Evolutionary conservation across 2,888 invertebrate genomes (phyloP), one percentile per base, ranked within the genome.

Genomic region (Cataglyphis rosenhaueri): DNA sequence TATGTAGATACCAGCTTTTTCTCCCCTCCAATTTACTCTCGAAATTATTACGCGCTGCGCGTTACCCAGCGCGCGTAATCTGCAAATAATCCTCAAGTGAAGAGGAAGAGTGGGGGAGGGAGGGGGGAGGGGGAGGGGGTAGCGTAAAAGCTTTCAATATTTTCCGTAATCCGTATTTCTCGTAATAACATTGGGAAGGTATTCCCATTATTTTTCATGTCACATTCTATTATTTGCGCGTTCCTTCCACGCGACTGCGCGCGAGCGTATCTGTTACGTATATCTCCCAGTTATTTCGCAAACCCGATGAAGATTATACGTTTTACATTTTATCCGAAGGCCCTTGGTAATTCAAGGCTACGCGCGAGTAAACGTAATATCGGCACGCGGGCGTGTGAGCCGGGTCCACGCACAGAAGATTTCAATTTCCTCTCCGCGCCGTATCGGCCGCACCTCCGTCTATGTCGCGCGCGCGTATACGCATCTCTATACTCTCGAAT

Each of bases 251-350:
- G 57, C 57, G 61, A 25, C 38, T 32, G 61, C 57, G 61, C 70
- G 75, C 55, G 55, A 52, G 55, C 15, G n/a, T 52, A 68, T 70
- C 57, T 15, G 70, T 70, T 78, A 70, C 78, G 73, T 81, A 83
- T 81, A 84, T 88, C 84, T 84, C 64, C 85, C 82, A 73, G 66
- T 84, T 73, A 85, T 88, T 86, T 89, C 85, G n/a, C 52, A 71
- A 84, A 87, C 85, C 83, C 86, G 85, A 89, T 86, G 85, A 73
- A 82, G 85, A 84, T 87, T 85, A 79, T 87, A 85, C 88, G 89
- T 87, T 88, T 89, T 87, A 89, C 82, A 82, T 74, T 85, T 83
- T 73, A 66, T 35, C 74, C 76, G 73, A 84, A 86, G 86, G 82
- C 81, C 83, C 73, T 84, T 66, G 48, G 84, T 84, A 86, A 86